Evolutionary conservation across 1,140 invertebrate genomes (phyloP).

Genomic region (Aphelenchoides besseyi): DNA sequence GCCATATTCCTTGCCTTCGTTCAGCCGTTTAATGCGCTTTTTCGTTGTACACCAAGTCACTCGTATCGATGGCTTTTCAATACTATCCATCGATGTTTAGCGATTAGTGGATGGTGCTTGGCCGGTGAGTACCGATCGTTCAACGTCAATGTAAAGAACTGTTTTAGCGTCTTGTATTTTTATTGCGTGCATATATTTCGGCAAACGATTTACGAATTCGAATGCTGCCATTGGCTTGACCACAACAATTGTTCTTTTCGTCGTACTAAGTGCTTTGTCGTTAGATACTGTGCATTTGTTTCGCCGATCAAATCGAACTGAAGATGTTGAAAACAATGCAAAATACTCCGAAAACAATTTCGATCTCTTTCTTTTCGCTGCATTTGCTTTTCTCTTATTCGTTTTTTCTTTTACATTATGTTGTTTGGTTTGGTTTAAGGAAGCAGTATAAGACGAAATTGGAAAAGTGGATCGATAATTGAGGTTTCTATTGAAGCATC

Average conservation of each 20-base stretch:
- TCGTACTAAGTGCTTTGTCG: not conserved
- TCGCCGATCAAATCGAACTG: not conserved
- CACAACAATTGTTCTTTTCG: not conserved
- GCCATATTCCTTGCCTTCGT: not conserved
- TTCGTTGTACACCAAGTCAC: not conserved
- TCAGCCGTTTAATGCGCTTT: not conserved
- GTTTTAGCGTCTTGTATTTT: not conserved
- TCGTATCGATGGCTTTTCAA: not conserved
- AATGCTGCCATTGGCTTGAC: not conserved
- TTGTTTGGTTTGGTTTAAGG: slow-evolving; percentile 4
- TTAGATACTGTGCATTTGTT: not conserved
- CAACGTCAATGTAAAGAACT: too few relatives aligned
- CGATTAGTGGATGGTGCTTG: not conserved
- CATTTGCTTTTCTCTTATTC: not conserved
- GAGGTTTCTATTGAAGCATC: too few relatives aligned
- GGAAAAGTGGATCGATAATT: too few relatives aligned
- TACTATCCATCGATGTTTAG: not conserved
- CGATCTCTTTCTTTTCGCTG: not conserved
- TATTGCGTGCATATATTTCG: not conserved
- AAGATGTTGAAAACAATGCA: not conserved
- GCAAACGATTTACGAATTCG: slow-evolving; percentile 2
- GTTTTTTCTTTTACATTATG: not conserved
- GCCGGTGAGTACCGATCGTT: not conserved
- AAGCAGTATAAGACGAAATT: not conserved
- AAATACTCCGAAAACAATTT: not conserved